phyloP scores from a whole-genome alignment of 37 sponge, comb jelly and placozoan genomes.

The Crambe crambe region DNA sequence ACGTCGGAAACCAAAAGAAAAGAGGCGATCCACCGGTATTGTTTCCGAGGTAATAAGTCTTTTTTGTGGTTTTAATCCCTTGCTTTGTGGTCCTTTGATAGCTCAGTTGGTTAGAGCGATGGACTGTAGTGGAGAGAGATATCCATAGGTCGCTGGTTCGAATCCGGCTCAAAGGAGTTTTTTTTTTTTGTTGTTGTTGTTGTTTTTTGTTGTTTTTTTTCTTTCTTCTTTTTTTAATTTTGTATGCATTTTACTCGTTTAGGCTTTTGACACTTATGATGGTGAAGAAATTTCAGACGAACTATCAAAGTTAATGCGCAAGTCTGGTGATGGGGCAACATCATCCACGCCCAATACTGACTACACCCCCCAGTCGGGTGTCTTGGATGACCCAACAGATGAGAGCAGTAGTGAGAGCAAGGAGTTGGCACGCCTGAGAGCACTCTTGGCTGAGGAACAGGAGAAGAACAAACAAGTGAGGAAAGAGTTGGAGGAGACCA shows the following conservation, averaged over 20 bases:
- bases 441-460: slow-evolving; percentile 15
- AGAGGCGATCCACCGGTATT: slow-evolving; percentile 71
- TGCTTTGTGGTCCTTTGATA: too few species aligned
- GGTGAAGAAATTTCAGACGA: slow-evolving; percentile 41
- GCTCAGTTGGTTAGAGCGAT: too few species aligned
- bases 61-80: too few species aligned
- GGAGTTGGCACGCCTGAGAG: neutral
- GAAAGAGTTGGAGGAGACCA: slow-evolving; percentile 12
- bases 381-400: neutral
- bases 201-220: too few species aligned
- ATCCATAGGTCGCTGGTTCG: too few species aligned
- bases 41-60: slow-evolving; percentile 7
- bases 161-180: too few species aligned
- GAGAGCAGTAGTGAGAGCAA: neutral
- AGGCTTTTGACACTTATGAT: neutral
- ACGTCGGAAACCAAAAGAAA: slow-evolving; percentile 57
- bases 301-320: slow-evolving; percentile 17
- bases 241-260: neutral
- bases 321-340: neutral
- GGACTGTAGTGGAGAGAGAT: too few species aligned
- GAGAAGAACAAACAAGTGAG: neutral
- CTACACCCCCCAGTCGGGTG: neutral
- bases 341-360: neutral
- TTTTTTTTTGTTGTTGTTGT: too few species aligned
- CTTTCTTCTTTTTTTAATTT: too few species aligned